A percentile compares a stretch with the other conserved stretches of the same genome.
Conservation (phyloP, 2,113 vertebrate species). For the Diadophis punctatus region DNA sequence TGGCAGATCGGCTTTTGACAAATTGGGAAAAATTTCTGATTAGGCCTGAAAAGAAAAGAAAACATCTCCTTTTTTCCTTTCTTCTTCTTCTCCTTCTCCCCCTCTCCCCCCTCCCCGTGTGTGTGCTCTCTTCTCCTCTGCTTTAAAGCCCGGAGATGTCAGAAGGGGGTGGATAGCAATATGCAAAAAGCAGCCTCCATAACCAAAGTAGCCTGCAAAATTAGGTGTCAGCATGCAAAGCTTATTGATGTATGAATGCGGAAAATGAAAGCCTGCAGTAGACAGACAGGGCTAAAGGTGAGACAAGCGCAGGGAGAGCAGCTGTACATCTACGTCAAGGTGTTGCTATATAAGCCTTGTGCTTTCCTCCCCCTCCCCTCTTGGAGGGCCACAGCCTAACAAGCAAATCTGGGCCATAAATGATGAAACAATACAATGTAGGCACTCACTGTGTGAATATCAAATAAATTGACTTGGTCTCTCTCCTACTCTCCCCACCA, state of each 20-base stretch:
- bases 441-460: slow-evolving; percentile 83
- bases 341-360: slow-evolving; percentile 83
- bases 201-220: slow-evolving; percentile 99
- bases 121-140: slow-evolving; percentile 65
- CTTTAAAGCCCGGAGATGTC: slow-evolving; percentile 93
- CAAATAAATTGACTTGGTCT: slow-evolving; percentile 84
- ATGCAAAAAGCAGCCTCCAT: slow-evolving; percentile 98
- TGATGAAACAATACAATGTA: slow-evolving; percentile 85
- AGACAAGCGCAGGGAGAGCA: slow-evolving; percentile 90
- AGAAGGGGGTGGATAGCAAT: slow-evolving; percentile 88
- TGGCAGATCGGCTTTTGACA: slow-evolving; percentile 78
- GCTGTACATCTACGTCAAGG: slow-evolving; percentile 97
- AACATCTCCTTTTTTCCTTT: background rate
- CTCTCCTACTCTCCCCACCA: background rate
- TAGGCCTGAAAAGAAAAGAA: slow-evolving; percentile 63
- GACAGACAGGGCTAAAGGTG: slow-evolving; percentile 98
- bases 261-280: slow-evolving; percentile 99
- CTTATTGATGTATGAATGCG: slow-evolving; percentile 99
- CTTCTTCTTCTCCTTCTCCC: background rate
- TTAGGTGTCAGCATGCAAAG: slow-evolving; percentile 99
- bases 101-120: slow-evolving; percentile 4
- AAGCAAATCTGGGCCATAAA: slow-evolving; percentile 89
- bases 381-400: slow-evolving; percentile 93
- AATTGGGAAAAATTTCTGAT: slow-evolving; percentile 77
- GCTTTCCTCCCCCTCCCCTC: slow-evolving; percentile 53